Evolutionary conservation across 2,888 invertebrate species (phyloP).

Genomic region (Thymelicus lineola): DNA sequence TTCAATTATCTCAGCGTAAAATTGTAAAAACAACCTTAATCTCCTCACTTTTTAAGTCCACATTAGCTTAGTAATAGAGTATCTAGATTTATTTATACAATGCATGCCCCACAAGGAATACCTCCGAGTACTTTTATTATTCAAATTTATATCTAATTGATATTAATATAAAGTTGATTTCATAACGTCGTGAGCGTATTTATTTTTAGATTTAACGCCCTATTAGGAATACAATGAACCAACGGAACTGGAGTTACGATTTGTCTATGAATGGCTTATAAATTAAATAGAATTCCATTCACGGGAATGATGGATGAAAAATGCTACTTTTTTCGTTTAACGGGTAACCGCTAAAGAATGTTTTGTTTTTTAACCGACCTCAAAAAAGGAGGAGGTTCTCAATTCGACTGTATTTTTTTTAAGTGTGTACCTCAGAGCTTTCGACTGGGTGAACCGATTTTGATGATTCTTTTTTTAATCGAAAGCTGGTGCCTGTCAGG

Average conservation of each 20-base stretch:
- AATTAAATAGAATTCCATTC: conserved; percentile 17
- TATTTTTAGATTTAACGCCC: conserved; percentile 35
- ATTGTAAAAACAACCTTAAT: conserved; percentile 9
- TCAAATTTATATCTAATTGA: conserved; percentile 8
- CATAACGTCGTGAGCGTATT: background rate
- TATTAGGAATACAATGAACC: conserved; percentile 34
- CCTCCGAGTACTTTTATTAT: background rate
- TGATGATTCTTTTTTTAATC: too few species aligned
- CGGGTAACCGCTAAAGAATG: background rate
- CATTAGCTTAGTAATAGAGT: background rate
- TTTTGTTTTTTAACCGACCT: too few species aligned
- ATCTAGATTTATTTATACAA: conserved; percentile 19
- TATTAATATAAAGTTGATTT: conserved; percentile 14
- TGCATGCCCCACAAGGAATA: conserved; percentile 20
- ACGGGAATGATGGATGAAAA: background rate
- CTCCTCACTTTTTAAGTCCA: background rate
- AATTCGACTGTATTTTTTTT: too few species aligned
- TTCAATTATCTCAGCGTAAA: conserved; percentile 10
- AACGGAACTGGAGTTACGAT: conserved; percentile 36
- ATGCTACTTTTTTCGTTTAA: background rate
- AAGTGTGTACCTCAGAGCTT: too few species aligned
- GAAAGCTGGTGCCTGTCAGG: too few species aligned
- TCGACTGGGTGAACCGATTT: too few species aligned
- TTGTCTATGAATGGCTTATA: conserved; percentile 26
- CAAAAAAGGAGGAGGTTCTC: too few species aligned